These are phyloP conservation scores for Oxyruncus cristatus DNA, from an alignment of 2,113 vertebrate species.

Conservation along the genomic window DNA sequence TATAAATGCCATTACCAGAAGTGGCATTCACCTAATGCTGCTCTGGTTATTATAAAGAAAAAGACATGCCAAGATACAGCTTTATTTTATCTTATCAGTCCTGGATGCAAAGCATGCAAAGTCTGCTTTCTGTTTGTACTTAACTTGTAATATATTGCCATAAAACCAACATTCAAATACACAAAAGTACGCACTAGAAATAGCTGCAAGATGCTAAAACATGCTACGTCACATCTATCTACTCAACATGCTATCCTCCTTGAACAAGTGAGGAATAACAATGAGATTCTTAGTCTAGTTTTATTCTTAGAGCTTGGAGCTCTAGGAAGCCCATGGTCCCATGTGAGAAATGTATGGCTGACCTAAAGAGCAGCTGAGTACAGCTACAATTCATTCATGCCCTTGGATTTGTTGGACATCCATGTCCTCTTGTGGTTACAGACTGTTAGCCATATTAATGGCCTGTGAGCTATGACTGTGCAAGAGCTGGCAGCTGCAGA, in stretches of 20 bases:
- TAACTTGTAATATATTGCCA: not conserved
- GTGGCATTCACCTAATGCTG: not conserved
- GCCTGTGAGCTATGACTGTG: not conserved
- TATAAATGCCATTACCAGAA: not conserved
- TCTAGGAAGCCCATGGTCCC: not conserved
- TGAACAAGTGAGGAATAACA: not conserved
- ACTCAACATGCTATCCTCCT: not conserved
- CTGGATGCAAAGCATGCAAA: not conserved
- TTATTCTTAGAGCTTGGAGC: not conserved
- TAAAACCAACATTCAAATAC: not conserved
- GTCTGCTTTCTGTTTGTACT: not conserved
- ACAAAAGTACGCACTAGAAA: rapidly evolving
- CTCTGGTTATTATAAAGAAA: not conserved
- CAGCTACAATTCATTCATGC: not conserved
- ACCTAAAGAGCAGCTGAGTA: not conserved
- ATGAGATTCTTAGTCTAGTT: not conserved
- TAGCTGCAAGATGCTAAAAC: not conserved
- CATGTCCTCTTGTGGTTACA: not conserved
- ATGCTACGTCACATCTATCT: rapidly evolving
- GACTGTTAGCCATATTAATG: not conserved
- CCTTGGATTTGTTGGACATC: not conserved
- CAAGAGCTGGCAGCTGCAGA: not conserved
- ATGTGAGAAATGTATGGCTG: not conserved
- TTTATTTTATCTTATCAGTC: not conserved
- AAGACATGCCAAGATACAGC: not conserved